Conservation (phyloP, 2,888 invertebrate species). For the Helicoverpa assulta region DNA sequence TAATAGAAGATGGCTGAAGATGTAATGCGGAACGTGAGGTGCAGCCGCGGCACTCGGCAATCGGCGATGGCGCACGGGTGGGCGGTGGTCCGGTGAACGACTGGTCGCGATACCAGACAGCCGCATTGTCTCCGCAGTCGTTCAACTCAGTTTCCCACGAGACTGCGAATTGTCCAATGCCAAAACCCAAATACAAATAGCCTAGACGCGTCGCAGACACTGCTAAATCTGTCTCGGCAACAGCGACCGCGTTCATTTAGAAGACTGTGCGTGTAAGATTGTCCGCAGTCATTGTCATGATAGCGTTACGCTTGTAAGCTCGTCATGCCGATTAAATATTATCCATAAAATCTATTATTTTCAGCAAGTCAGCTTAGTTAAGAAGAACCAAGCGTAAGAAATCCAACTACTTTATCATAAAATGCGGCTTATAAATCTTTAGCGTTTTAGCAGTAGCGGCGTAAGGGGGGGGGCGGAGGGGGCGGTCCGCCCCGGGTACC, state of each 20-base stretch:
- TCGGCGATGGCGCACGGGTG: conserved; percentile 68
- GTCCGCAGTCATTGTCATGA: conserved; percentile 70
- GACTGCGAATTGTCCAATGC: conserved; percentile 87
- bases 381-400: conserved; percentile 16
- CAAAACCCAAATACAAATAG: conserved; percentile 88
- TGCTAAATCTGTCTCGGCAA: conserved; percentile 86
- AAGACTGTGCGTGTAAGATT: conserved; percentile 71
- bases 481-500: too few relatives aligned
- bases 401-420: conserved; percentile 8
- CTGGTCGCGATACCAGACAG: conserved; percentile 81
- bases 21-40: conserved; percentile 56
- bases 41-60: conserved; percentile 46
- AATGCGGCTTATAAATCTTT: conserved; percentile 13
- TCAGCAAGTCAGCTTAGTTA: conserved; percentile 38
- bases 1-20: conserved; percentile 59
- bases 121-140: conserved; percentile 89
- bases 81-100: conserved; percentile 80
- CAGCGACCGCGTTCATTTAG: conserved; percentile 75
- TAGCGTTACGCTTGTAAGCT: conserved; percentile 68
- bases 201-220: conserved; percentile 89
- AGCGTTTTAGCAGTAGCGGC: conserved; percentile 2
- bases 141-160: conserved; percentile 90
- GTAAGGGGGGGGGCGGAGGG: too few relatives aligned
- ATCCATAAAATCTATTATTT: conserved; percentile 56
- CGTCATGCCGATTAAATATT: conserved; percentile 63